Evolutionary conservation across 1,140 invertebrate genomes (phyloP), one percentile per base, ranked within the genome.

Genomic region (Pseudomyrmex flavicornis): DNA sequence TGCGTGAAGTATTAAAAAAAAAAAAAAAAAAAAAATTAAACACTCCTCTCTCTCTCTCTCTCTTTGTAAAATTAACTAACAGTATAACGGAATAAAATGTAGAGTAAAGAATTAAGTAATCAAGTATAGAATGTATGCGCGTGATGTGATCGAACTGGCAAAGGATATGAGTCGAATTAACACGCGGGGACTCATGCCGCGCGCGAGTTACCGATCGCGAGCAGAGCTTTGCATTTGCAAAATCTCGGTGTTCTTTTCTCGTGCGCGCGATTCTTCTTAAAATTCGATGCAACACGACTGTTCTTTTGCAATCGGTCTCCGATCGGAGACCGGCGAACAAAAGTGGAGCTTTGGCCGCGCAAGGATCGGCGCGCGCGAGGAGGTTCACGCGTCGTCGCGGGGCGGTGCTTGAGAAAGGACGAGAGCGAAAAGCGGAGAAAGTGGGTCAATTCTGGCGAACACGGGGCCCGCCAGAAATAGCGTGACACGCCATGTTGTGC

Each of bases 361-460:
- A 35, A 35, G 35, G 35, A 35, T 35, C 35, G 35, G 13, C 74
- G 48, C 50, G 66, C 22, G 22, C 22, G 61, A 35, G 35, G 35
- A 35, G 35, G 35, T 79, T 35, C 66, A 68, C 20, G 59, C 54
- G 66, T 52, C 48, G 22, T 2, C 48, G 20, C 44, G 15, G 62
- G 74, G 54, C 63, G 61, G 46, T 13, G 66, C 35, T 82, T 54
- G 65, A 69, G 58, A 85, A 88, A 85, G 48, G 10, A 74, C 54
- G 73, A 76, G 73, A 76, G 35, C 82, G 54, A 79, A 88, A 85
- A 85, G 68, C 68, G 68, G 83, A 79, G 87, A 88, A 88, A 88
- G 86, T 83, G 68, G 83, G 82, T 83, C 87, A 73, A 54, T 58
- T 75, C n/a, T 74, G 87, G 22, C 17, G 17, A 68, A 48, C 7